Base-by-base conservation (phyloP, 2,797 vertebrate species). In the Myiothlypis chrysogaster region DNA sequence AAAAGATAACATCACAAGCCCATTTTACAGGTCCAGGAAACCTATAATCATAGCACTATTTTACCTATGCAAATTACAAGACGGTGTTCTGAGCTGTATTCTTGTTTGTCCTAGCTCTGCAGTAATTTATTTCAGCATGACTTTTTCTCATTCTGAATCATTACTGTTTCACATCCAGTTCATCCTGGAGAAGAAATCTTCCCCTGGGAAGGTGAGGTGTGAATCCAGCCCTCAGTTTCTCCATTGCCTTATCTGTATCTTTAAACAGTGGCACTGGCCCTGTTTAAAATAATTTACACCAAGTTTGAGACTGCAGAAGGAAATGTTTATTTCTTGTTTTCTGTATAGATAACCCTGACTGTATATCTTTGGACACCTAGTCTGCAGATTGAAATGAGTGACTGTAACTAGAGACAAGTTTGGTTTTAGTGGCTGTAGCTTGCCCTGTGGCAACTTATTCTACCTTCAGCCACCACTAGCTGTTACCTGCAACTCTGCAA, bases 1-100 rank as follows among this genome's bases (percentile, higher is more conserved):
- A 80, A 83, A 83, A 96, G 95, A 95, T 97, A 73, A 1, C 71
- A 95, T 95, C 94, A 70, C 23, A 66, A 85, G 64, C 83, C 41
- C 57, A 72, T 92, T 93, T 90, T 92, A 61, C 28, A 59, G 50
- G 30, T 37, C 44, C n/a, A 59, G 60, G 81, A 79, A 90, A 22
- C 79, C 73, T 95, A 4, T 96, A 90, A 93, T 96, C 70, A 84
- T 24, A 32, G 41, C 43, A 4, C 52, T 70, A 1, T 69, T 56
- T 81, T 84, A 61, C 83, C 52, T 70, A 4, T 89, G 88, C 56
- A 41, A 83, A 92, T 85, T 87, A 70, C 81, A 94, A 80, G 47
- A 44, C 35, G 6, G 32, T 49, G 43, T 82, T 84, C 70, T 73
- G 83, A 84, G 41, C 64, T 87, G 24, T 66, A 2, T 82, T 91